These are phyloP conservation scores for Hippocampus kuda DNA, from an alignment of 2,797 vertebrate genomes.

Conservation along the genomic window DNA sequence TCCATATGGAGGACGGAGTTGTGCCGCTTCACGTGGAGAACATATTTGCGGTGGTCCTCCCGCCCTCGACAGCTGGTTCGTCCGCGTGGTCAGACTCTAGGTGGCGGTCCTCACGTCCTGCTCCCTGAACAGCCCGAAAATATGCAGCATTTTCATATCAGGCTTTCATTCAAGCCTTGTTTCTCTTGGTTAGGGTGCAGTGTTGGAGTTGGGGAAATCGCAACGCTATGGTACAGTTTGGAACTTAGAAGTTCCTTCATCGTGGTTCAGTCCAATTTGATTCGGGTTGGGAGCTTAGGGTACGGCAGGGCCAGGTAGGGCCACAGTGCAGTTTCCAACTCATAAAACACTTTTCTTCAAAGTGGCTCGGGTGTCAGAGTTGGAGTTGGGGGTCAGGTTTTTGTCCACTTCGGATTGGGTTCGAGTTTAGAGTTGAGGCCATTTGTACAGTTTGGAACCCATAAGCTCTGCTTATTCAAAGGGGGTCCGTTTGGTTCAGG, in stretches of 20 bases:
- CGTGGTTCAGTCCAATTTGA: background rate
- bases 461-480: too few species aligned
- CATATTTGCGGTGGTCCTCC: conserved; percentile 40
- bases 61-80: conserved; percentile 48
- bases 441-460: too few species aligned
- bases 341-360: too few species aligned
- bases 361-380: too few species aligned
- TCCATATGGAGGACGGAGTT: conserved; percentile 28
- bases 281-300: background rate
- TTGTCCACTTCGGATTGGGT: background rate
- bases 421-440: background rate
- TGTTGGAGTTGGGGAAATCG: too few species aligned
- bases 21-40: conserved; percentile 38
- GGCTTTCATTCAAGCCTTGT: background rate
- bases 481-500: too few species aligned
- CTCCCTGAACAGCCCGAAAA: conserved; percentile 44
- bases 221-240: too few species aligned
- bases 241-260: background rate
- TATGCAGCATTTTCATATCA: conserved; percentile 35
- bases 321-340: too few species aligned
- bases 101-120: conserved; percentile 10
- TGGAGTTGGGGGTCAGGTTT: too few species aligned
- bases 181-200: too few species aligned
- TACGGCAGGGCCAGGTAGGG: too few species aligned
- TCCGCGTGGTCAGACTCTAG: conserved; percentile 33